Conservation (phyloP, 2,888 invertebrate species). For the Drosophila imparisetae region DNA sequence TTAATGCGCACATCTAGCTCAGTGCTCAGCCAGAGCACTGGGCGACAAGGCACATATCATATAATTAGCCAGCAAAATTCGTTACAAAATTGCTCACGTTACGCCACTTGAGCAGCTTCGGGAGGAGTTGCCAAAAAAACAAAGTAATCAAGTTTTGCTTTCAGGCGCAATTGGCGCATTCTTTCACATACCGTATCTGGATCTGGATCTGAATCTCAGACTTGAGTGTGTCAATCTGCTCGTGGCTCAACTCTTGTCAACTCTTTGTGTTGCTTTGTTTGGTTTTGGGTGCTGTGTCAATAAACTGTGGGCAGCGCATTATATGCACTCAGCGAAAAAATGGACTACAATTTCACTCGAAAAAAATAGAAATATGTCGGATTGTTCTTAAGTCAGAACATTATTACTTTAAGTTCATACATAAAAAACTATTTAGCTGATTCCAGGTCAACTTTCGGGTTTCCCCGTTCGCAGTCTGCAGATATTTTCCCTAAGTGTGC, state of each 20-base stretch:
- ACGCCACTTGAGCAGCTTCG: slow-evolving; percentile 46
- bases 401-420: neutral
- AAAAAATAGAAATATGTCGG: neutral
- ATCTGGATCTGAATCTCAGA: slow-evolving; percentile 15
- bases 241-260: slow-evolving; percentile 13
- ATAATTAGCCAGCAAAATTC: slow-evolving; percentile 20
- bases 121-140: slow-evolving; percentile 28
- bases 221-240: slow-evolving; percentile 6
- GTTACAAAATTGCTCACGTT: slow-evolving; percentile 41
- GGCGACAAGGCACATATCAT: too few species aligned
- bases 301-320: slow-evolving; percentile 10
- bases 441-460: neutral
- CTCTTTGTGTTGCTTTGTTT: slow-evolving; percentile 9
- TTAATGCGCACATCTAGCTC: slow-evolving; percentile 49
- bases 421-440: neutral
- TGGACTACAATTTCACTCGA: neutral
- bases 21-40: slow-evolving; percentile 42
- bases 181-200: slow-evolving; percentile 23
- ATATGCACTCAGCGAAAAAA: slow-evolving; percentile 3
- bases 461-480: neutral
- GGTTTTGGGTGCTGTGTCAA: slow-evolving; percentile 12
- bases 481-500: neutral
- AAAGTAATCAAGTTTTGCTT: neutral
- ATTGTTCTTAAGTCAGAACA: neutral
- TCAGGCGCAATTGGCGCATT: slow-evolving; percentile 31